A percentile compares a stretch with the other conserved stretches of the same genome.
Conservation (phyloP, 2,797 vertebrate genomes). For the Ispidina picta region DNA sequence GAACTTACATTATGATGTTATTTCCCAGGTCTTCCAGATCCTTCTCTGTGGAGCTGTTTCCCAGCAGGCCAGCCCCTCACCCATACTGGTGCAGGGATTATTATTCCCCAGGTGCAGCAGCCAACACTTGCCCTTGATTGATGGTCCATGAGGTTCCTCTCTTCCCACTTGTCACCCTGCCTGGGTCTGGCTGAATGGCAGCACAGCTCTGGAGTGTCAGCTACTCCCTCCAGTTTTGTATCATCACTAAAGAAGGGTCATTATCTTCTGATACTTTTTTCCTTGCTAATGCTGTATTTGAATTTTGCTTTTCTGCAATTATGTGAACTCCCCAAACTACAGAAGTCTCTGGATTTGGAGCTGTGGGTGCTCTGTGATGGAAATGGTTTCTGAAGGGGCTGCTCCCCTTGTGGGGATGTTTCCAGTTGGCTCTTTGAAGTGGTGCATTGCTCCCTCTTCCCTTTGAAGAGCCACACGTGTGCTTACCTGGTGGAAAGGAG, state of each 20-base stretch:
- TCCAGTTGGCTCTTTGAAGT: not conserved
- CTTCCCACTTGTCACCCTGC: not conserved
- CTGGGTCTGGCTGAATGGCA: not conserved
- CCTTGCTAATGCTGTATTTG: not conserved
- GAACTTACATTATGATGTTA: not conserved
- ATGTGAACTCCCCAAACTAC: not conserved
- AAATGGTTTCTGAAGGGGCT: not conserved
- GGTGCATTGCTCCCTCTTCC: fast-evolving
- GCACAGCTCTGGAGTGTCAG: not conserved
- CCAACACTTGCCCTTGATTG: not conserved
- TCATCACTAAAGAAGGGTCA: not conserved
- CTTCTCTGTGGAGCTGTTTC: not conserved
- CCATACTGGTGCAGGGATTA: not conserved
- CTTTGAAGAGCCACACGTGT: not conserved
- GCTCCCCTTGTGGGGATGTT: not conserved
- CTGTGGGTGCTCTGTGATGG: not conserved
- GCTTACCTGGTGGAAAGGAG: not conserved
- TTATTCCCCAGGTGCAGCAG: not conserved
- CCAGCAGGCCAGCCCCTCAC: not conserved
- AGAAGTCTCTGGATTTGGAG: not conserved
- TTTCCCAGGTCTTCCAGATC: not conserved
- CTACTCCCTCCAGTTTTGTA: not conserved
- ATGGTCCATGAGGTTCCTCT: not conserved
- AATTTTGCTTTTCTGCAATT: not conserved
- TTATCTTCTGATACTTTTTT: not conserved